Percentiles rank a stretch among this genome's conserved stretches.
phyloP scores from a whole-genome alignment of 2,888 invertebrate species.

The Erynnis tages region DNA sequence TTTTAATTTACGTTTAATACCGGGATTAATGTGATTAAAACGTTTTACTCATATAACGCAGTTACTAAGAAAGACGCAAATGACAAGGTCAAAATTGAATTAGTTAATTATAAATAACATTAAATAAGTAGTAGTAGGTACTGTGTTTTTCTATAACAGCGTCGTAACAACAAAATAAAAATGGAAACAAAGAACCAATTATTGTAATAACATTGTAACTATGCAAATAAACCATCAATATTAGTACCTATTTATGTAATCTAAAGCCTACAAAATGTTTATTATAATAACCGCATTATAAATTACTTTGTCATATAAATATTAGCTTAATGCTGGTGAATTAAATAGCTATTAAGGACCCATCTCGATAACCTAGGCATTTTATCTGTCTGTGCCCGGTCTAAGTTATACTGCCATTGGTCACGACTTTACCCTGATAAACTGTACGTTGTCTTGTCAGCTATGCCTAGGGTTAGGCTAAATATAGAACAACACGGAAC shows the following conservation, averaged over 20 bases:
- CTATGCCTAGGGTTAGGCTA: background rate
- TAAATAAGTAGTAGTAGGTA: too few relatives aligned
- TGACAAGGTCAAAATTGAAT: too few relatives aligned
- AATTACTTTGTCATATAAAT: background rate
- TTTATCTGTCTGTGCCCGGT: background rate
- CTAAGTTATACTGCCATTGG: background rate
- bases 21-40: too few relatives aligned
- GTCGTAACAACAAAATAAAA: too few relatives aligned
- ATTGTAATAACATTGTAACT: background rate
- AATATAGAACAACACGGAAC: background rate
- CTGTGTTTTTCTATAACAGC: too few relatives aligned
- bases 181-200: too few relatives aligned
- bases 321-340: background rate
- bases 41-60: too few relatives aligned
- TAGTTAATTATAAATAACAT: too few relatives aligned
- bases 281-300: background rate
- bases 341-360: background rate
- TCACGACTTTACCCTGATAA: slow-evolving; percentile 6
- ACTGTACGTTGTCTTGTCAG: slow-evolving; percentile 3
- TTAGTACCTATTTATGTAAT: background rate
- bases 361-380: background rate
- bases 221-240: background rate
- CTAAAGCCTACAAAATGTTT: background rate
- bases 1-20: too few relatives aligned
- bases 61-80: too few relatives aligned